Evolutionary conservation across 2,797 vertebrate genomes (phyloP), one percentile per base, ranked within the genome.

Genomic region (Euphonia xanthogaster): DNA sequence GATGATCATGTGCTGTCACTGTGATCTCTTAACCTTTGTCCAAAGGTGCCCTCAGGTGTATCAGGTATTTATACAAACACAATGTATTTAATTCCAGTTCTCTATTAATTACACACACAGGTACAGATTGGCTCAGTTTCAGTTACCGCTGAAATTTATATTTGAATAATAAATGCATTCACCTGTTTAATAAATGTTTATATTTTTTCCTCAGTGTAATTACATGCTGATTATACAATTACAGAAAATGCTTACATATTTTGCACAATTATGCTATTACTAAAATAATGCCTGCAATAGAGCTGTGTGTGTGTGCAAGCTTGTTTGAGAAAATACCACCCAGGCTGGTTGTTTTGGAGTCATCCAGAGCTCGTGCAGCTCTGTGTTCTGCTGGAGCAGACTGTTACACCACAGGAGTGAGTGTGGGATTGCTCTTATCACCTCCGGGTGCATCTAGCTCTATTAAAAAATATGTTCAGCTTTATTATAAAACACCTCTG

Each of bases 121-220:
- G 5, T 74, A 83, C 25, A 77, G 61, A 48, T 75, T 91, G 93
- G 68, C 3, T 1, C 2, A 0, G 51, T 88, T 92, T 92, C 94
- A 77, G 72, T 80, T 80, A 61, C 91, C 78, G 77, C 81, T 94
- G 88, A 91, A 72, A 76, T 95, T 37, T 78, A 35, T 90, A 70
- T 92, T 81, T 92, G 79, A 94, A 88, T 95, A 95, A 86, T 81
- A 86, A 88, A 83, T 88, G 51, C 82, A 73, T 78, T 95, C 94
- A 97, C 95, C 95, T 95, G 83, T 90, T 88, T 93, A 97, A 94
- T 90, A 50, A 30, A 82, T 95, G 93, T 96, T 96, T 96, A 88
- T 82, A 72, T 79, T 91, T 95, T 91, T 58, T 54, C 28, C 82
- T 72, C 39, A 51, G 0, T 75, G 48, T 95, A 95, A 97, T 96